Evolutionary conservation across 2,113 vertebrate genomes (phyloP), one percentile per base, ranked within the genome.

Genomic region (Cyprinodon tularosa): DNA sequence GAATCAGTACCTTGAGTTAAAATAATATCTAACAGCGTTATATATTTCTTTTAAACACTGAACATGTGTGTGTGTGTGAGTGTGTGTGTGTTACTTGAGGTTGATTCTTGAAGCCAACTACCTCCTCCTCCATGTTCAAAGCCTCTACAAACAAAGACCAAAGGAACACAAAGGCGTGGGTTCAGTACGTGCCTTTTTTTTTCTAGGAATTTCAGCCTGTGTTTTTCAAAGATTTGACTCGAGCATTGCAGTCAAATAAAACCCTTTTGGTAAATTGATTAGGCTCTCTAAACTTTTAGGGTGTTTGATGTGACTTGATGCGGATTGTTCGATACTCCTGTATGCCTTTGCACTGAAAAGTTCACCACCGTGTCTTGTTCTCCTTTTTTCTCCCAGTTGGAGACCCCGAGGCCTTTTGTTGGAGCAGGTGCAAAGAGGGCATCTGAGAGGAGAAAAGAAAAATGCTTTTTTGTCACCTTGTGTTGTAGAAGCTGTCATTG

Each of bases 11-110:
- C 87, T 78, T 68, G 67, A 88, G 85, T 90, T 89, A 91, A 93
- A 94, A 93, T 91, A 91, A 92, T 93, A 93, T 94, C 93, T 93
- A 90, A 94, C 85, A 93, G 92, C 90, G 76, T 90, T 90, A 88
- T 92, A 89, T 76, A 88, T 91, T 90, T 90, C 72, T 91, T 90
- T 90, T 88, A 92, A 91, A 92, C 78, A 82, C 66, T 40, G 81
- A 82, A 74, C 80, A 77, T 78, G 36, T 73, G 83, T 84, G 84
- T 68, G 78, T 80, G 83, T 12, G 66, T 22, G 64, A 50, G 72
- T 44, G 71, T 66, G 68, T 66, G 65, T 44, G 65, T 71, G 76
- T 77, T 88, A 93, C 89, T 93, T 83, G 86, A 87, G 91, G 91
- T 94, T 91, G 83, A 72, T 84, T 80, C 91, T 78, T 68, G 57